Evolutionary conservation across 1,140 invertebrate genomes (phyloP).

Genomic region (Centruroides vittatus): DNA sequence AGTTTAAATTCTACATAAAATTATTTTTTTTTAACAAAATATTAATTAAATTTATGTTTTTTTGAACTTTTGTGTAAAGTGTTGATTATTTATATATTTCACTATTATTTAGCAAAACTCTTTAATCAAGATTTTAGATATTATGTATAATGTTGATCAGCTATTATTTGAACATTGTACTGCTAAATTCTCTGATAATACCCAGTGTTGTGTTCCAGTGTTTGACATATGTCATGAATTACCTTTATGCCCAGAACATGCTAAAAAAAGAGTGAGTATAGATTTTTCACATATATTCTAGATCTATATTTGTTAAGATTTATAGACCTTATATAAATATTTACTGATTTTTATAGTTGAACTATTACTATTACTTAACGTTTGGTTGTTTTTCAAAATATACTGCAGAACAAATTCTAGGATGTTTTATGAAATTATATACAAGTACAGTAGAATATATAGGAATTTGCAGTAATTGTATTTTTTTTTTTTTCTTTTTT

Average conservation of each 20-base stretch:
- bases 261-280: slow-evolving; percentile 40
- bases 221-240: slow-evolving; percentile 69
- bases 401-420: too few relatives aligned
- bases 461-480: too few relatives aligned
- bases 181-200: slow-evolving; percentile 72
- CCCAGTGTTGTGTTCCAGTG: slow-evolving; percentile 72
- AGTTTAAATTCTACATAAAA: too few relatives aligned
- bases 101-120: too few relatives aligned
- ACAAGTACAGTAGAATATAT: too few relatives aligned
- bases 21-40: too few relatives aligned
- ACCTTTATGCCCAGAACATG: slow-evolving; percentile 68
- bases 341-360: not conserved
- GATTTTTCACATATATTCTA: not conserved
- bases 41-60: not conserved
- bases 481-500: too few relatives aligned
- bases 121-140: slow-evolving; percentile 34
- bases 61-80: not conserved
- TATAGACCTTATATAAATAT: not conserved
- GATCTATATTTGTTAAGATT: not conserved
- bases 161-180: slow-evolving; percentile 77
- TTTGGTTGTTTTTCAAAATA: too few relatives aligned
- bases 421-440: too few relatives aligned
- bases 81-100: not conserved
- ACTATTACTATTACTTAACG: too few relatives aligned
- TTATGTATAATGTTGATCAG: slow-evolving; percentile 73